Evolutionary conservation across 2,888 invertebrate species (phyloP).

Genomic region (Palloptera scutellata): DNA sequence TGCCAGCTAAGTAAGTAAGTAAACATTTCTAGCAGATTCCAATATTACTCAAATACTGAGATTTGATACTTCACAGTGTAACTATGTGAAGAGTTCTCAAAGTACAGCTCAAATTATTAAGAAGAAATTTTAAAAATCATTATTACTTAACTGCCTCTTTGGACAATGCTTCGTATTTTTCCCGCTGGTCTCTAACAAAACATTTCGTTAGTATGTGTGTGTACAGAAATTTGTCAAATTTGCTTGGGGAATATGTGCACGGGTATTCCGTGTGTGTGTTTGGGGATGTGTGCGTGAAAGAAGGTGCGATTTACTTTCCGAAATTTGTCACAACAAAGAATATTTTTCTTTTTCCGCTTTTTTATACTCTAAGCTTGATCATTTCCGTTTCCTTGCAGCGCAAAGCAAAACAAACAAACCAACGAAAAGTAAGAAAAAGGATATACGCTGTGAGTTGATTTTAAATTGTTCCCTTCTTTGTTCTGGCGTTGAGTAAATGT

Average conservation of each 20-base stretch:
- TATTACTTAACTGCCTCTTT: not conserved
- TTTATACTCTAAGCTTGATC: not conserved
- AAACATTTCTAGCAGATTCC: too few species aligned
- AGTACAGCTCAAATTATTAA: too few species aligned
- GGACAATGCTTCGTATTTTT: not conserved
- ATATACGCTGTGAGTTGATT: conserved; percentile 15
- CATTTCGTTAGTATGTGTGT: too few species aligned
- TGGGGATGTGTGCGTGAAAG: conserved; percentile 11
- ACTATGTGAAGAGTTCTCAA: too few species aligned
- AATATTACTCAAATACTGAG: too few species aligned
- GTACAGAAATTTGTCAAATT: too few species aligned
- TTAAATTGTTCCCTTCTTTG: not conserved
- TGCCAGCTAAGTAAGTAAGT: too few species aligned
- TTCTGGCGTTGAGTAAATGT: not conserved
- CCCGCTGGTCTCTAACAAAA: not conserved
- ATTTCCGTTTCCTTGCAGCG: conserved; percentile 11
- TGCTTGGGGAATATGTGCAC: not conserved
- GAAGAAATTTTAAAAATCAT: too few species aligned
- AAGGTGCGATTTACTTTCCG: conserved; percentile 4
- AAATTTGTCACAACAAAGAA: not conserved
- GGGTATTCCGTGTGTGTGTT: conserved; percentile 14
- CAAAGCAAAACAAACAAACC: not conserved
- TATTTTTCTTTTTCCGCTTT: conserved; percentile 1
- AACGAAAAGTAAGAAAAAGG: not conserved
- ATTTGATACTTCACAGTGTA: too few species aligned